Base-by-base conservation (phyloP, 2,113 vertebrate species). In the Hippopotamus amphibius region DNA sequence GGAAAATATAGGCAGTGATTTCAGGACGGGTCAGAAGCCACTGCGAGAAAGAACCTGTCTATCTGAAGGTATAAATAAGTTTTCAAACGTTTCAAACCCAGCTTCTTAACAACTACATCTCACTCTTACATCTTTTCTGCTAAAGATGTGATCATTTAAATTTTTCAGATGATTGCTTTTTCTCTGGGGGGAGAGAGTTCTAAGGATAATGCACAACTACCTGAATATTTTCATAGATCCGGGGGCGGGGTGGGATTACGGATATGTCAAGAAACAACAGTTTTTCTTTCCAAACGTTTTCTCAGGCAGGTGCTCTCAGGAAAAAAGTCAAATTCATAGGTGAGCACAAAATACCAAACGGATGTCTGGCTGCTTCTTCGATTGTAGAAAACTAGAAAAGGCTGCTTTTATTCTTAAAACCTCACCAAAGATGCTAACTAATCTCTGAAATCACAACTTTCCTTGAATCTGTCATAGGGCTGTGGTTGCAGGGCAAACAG, bases 41-140 rank as follows among this genome's bases (percentile, higher is more conserved):
- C 55, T 89, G 21, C 74, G 91, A 21, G 71, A 79, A 88, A 86
- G 28, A 79, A 48, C 28, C 28, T 92, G 59, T 92, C 86, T 65
- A 43, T 41, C 24, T 26, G 16, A 85, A 93, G 33, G 33, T 88
- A 79, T 76, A 79, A 71, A 94, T 93, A 96, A 95, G 66, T 93
- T 10, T 19, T 37, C 37, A 37, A 37, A 72, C 53, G 88, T 68
- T 90, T 92, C 81, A 94, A 92, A 87, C 46, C 15, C 33, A 61
- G 37, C 11, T 63, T 82, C n/a, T 90, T 43, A 61, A 65, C 74
- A 55, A 82, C 22, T 19, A 0, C 28, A 28, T 84, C 55, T 48
- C 6, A 85, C 5, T 72, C 77, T 96, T 88, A 87, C 83, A 84
- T 55, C 30, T 41, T 46, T 57, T 48, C 30, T 85, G 46, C 7